Base-by-base conservation (phyloP, 1,140 invertebrate genomes). In the Homalodisca vitripennis region DNA sequence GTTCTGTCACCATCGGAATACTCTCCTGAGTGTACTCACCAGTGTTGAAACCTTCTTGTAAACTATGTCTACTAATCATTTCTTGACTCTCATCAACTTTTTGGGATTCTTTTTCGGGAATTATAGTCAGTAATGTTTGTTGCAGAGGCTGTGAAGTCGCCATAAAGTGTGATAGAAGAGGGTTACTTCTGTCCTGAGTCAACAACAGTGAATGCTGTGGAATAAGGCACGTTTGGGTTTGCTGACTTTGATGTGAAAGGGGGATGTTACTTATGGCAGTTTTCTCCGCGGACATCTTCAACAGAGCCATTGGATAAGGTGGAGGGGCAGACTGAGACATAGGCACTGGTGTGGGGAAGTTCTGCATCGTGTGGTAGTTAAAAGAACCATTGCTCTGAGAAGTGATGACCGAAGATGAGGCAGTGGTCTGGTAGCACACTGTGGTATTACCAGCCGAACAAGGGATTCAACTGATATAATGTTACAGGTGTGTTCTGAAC, bases 351-450 rank as follows among this genome's bases (percentile, higher is more conserved):
- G 48, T 14, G 13, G 46, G 24, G 30, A 67, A 30, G 46, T 47
- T 51, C n/a, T 67, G 34, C 2, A 67, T 12, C n/a, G 65, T 47
- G 1, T 67, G 65, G 53, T 67, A 67, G n/a, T 29, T 31, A n/a
- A 64, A 30, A 3, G 62, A 64, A 32, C 62, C 62, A 34, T 30
- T 67, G 22, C 46, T 53, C 27, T 67, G 65, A 41, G 46, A 31
- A 14, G 47, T 53, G 20, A 67, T 67, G 6, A 67, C 65, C 27
- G 65, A 67, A 24, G 65, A 14, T 29, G 46, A 24, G 10, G 65
- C 12, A 14, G 26, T 22, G 10, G 65, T 30, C 22, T 67, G 65
- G 31, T 67, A 67, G 30, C 65, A 67, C 13, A 53, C 24, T 6
- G 27, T 66, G 34, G 22, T 26, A 64, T 53, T 67, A 17, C 48